A percentile compares a stretch with the other conserved stretches of the same genome.
Conservation (phyloP, 2,888 invertebrate genomes). For the Acleris sparsana region DNA sequence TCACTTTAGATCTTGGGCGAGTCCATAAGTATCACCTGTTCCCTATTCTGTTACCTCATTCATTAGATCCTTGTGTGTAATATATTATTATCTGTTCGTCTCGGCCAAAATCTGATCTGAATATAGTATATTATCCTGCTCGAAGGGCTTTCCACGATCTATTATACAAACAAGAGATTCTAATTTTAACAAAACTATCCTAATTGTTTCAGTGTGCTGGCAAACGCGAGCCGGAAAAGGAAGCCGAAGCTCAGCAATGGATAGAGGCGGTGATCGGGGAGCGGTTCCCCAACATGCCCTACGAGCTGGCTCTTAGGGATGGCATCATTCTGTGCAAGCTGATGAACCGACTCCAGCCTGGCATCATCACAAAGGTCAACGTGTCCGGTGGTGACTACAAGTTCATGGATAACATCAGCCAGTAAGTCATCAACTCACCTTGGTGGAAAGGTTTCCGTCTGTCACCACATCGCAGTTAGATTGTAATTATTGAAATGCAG, state of each 20-base stretch:
- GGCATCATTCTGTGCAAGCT: constrained; percentile 94
- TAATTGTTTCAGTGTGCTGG: constrained; percentile 87
- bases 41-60: too few relatives aligned
- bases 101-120: too few relatives aligned
- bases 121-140: too few relatives aligned
- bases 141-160: background rate
- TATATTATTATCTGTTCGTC: too few relatives aligned
- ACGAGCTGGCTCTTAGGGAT: constrained; percentile 91
- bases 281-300: constrained; percentile 88
- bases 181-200: background rate
- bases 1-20: too few relatives aligned
- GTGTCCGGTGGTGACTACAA: constrained; percentile 95
- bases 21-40: too few relatives aligned
- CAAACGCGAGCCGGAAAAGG: constrained; percentile 91
- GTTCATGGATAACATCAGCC: constrained; percentile 97
- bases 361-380: constrained; percentile 92
- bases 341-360: constrained; percentile 94
- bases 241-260: constrained; percentile 92
- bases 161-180: background rate
- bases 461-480: too few relatives aligned
- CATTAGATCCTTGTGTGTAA: too few relatives aligned
- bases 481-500: too few relatives aligned
- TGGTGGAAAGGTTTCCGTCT: too few relatives aligned
- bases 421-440: constrained; percentile 83
- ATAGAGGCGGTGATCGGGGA: constrained; percentile 92